Evolutionary conservation across 2,113 vertebrate genomes (phyloP).

Genomic region (Ailuropoda melanoleuca): DNA sequence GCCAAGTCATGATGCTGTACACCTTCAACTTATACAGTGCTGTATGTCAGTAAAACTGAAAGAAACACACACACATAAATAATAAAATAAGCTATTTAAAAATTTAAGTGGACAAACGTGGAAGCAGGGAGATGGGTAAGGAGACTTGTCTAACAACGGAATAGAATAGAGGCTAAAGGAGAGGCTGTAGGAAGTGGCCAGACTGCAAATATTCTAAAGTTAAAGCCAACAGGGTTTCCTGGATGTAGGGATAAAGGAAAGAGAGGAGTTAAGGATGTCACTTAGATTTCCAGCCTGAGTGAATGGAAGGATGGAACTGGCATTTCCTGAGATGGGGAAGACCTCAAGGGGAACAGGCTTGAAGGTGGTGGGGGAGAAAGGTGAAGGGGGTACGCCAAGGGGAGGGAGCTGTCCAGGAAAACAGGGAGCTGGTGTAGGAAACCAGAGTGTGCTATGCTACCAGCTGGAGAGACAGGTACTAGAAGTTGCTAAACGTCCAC

Average conservation of each 20-base stretch:
- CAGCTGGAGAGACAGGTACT: neutral
- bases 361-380: neutral
- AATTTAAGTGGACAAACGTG: neutral
- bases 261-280: neutral
- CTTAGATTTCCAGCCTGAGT: neutral
- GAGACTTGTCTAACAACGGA: neutral
- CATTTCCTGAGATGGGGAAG: neutral
- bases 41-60: neutral
- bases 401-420: neutral
- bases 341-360: neutral
- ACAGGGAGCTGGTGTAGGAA: neutral
- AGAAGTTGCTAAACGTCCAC: neutral
- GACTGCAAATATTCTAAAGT: neutral
- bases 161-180: neutral
- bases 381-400: neutral
- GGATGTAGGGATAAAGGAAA: slow-evolving; percentile 9
- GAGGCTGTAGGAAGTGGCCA: neutral
- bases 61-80: neutral
- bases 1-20: neutral
- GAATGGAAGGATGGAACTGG: neutral
- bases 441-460: neutral
- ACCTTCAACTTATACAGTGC: neutral
- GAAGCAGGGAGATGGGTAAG: neutral
- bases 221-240: neutral
- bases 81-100: neutral